A percentile compares a stretch with the other conserved stretches of the same genome.
Evolutionary conservation across 2,888 invertebrate species (phyloP).

Genomic region (Cacoxenus indagator): DNA sequence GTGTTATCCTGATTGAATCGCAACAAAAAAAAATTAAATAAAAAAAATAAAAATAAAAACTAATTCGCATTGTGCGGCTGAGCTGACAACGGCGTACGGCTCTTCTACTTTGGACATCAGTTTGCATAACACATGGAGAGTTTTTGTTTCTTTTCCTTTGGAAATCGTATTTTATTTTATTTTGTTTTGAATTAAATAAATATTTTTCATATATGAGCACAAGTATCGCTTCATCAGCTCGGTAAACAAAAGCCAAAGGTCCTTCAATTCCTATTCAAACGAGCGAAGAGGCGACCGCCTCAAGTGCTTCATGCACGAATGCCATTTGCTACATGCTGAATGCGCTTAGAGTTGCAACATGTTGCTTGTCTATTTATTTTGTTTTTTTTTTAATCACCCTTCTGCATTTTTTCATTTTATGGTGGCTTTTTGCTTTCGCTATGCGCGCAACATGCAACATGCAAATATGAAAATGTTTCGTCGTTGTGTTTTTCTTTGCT

Average conservation of each 20-base stretch:
- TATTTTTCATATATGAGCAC: not conserved
- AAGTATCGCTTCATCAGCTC: constrained; percentile 14
- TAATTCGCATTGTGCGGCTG: too few species aligned
- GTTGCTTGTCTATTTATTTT: constrained; percentile 17
- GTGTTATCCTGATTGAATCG: not conserved
- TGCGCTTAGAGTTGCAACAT: constrained; percentile 23
- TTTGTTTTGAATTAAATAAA: not conserved
- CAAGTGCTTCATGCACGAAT: constrained; percentile 5
- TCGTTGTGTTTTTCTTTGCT: not conserved
- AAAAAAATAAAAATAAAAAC: not conserved
- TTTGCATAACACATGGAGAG: constrained; percentile 16
- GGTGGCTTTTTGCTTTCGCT: not conserved
- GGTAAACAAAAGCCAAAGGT: constrained; percentile 29
- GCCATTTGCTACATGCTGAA: not conserved
- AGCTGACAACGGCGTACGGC: not conserved
- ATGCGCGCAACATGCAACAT: constrained; percentile 13
- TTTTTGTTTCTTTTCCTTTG: too few species aligned
- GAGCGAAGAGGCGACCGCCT: not conserved
- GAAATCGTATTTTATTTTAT: not conserved
- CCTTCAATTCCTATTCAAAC: constrained; percentile 22
- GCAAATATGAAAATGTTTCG: constrained; percentile 22
- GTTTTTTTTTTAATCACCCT: not conserved
- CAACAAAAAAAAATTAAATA: not conserved
- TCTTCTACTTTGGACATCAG: constrained; percentile 10
- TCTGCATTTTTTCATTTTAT: not conserved